Base-by-base conservation (phyloP, 2,888 invertebrate genomes). In the Lycia hirtaria region DNA sequence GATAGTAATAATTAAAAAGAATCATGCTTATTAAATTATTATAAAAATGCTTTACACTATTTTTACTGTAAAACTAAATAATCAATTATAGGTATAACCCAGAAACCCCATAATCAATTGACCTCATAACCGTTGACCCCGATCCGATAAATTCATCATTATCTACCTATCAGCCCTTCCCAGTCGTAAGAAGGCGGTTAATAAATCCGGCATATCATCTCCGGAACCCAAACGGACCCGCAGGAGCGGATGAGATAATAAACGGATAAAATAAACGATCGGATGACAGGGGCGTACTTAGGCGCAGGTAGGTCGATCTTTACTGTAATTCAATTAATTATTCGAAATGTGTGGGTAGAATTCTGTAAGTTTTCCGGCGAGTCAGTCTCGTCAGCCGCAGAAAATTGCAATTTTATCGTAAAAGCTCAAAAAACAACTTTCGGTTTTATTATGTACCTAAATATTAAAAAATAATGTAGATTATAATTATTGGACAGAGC, bases 191-290 rank as follows among this genome's bases (percentile, higher is more conserved):
- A 41, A 41, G 33, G 30, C 41, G 37, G 37, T 58, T 53, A 52
- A 58, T 58, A 58, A 58, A 58, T 52, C 57, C 48, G 24, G 14
- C 15, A 35, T 51, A 43, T 58, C 57, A 58, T 53, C 48, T 28
- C 7, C n/a, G 40, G 47, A 52, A 50, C 51, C 51, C 52, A 37
- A 53, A 58, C 35, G 57, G 52, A 53, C 52, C 60, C 60, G 38
- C 44, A 52, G 55, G 35, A 47, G 33, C 40, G 40, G 47, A 58
- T 48, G 57, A 58, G 57, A 58, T 58, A 58, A 58, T 58, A 57
- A 57, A 52, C 52, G 60, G 55, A 62, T 62, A 56, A 62, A 62
- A 57, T 65, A 60, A 62, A 57, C 57, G 57, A 53, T 51, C 28
- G 26, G 19, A 2, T n/a, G 6, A 14, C 59, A 56, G 62, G 47